Conservation (phyloP, 2,888 invertebrate genomes). For the Zygothrica quintamaculata region DNA sequence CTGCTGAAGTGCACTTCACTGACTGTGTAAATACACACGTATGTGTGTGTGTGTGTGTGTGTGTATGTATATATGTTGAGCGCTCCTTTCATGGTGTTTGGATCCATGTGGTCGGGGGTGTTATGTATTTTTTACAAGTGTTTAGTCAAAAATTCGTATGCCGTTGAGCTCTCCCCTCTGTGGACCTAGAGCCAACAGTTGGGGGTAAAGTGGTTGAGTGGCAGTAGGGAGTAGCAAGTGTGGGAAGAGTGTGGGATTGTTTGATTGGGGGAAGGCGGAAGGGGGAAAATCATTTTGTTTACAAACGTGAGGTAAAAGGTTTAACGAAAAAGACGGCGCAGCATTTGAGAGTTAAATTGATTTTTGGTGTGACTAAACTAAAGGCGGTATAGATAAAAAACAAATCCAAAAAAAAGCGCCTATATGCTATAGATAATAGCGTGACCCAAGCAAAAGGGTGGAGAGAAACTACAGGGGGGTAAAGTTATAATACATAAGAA, state of each 20-base stretch:
- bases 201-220: background rate
- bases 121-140: conserved; percentile 79
- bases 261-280: conserved; percentile 22
- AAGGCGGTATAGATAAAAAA: conserved; percentile 51
- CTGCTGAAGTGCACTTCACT: conserved; percentile 71
- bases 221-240: conserved; percentile 8
- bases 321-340: conserved; percentile 46
- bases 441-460: too few species aligned
- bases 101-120: conserved; percentile 65
- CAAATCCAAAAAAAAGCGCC: conserved; percentile 4
- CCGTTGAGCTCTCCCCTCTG: background rate
- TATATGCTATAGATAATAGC: conserved; percentile 8
- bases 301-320: conserved; percentile 67
- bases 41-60: conserved; percentile 1
- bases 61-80: conserved; percentile 32
- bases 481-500: too few species aligned
- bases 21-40: conserved; percentile 49
- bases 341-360: conserved; percentile 72
- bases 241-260: conserved; percentile 18
- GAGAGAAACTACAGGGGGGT: too few species aligned
- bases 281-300: conserved; percentile 63
- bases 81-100: conserved; percentile 54
- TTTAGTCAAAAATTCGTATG: conserved; percentile 75
- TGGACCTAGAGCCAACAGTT: conserved; percentile 4
- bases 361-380: conserved; percentile 67